A percentile compares a stretch with the other conserved stretches of the same genome.
phyloP scores from a whole-genome alignment of 2,113 vertebrate species.

The Indri indri region DNA sequence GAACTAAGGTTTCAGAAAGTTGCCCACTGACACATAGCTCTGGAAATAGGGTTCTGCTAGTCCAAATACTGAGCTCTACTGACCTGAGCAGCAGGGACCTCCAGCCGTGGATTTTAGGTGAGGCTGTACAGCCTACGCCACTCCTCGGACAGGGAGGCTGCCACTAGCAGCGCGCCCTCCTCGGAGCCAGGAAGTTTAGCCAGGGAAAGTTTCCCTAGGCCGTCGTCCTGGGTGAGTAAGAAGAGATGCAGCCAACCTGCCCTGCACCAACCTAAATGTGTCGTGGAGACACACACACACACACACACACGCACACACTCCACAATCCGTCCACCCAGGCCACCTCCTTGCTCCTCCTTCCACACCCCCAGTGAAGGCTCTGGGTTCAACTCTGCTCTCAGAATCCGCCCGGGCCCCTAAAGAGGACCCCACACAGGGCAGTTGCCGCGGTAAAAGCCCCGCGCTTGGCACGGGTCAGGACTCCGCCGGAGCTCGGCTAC shows the following conservation, averaged over 20 bases:
- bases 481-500: neutral
- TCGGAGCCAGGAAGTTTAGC: neutral
- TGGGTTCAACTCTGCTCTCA: neutral
- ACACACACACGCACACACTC: neutral
- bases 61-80: rapidly evolving
- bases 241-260: neutral
- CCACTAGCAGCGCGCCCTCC: neutral
- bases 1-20: neutral
- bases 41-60: neutral
- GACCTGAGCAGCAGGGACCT: neutral
- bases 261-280: neutral
- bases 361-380: neutral
- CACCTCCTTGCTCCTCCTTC: neutral
- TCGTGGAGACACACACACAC: neutral
- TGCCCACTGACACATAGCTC: neutral
- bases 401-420: neutral
- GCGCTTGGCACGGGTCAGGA: neutral
- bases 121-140: neutral
- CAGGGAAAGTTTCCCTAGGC: constrained; percentile 54
- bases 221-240: neutral
- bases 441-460: neutral
- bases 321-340: neutral
- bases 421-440: neutral
- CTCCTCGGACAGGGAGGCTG: neutral
- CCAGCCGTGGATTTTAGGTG: no score